phyloP scores from a whole-genome alignment of 2,113 vertebrate species.

The Dendropsophus ebraccatus region DNA sequence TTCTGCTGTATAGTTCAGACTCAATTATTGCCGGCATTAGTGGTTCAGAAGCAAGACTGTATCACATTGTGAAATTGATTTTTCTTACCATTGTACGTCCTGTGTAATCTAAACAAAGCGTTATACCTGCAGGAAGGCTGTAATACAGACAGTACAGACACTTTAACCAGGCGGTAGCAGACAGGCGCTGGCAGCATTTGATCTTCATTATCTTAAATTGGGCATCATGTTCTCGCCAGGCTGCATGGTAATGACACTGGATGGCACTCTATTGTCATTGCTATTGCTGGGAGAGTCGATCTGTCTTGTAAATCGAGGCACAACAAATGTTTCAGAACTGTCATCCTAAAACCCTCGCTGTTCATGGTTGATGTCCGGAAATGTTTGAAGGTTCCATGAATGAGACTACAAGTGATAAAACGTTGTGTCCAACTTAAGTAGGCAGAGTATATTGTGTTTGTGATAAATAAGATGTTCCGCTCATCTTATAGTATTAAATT shows the following conservation, averaged over 20 bases:
- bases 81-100: not conserved
- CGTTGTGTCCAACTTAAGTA: not conserved
- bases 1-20: not conserved
- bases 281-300: not conserved
- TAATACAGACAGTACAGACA: not conserved
- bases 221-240: slow-evolving; percentile 18
- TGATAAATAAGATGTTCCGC: not conserved
- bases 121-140: slow-evolving; percentile 1
- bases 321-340: not conserved
- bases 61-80: not conserved
- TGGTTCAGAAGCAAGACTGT: not conserved
- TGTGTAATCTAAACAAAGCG: not conserved
- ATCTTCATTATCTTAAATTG: slow-evolving; percentile 50
- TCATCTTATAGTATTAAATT: not conserved
- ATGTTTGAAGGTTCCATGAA: not conserved
- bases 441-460: not conserved
- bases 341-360: not conserved
- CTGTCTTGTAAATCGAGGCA: not conserved
- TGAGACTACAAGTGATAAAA: not conserved
- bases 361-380: not conserved
- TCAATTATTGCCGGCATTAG: not conserved
- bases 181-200: slow-evolving; percentile 25
- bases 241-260: not conserved
- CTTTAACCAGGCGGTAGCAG: not conserved
- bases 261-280: not conserved